phyloP scores from a whole-genome alignment of 1,140 invertebrate species.

The Trichonephila inaurata region DNA sequence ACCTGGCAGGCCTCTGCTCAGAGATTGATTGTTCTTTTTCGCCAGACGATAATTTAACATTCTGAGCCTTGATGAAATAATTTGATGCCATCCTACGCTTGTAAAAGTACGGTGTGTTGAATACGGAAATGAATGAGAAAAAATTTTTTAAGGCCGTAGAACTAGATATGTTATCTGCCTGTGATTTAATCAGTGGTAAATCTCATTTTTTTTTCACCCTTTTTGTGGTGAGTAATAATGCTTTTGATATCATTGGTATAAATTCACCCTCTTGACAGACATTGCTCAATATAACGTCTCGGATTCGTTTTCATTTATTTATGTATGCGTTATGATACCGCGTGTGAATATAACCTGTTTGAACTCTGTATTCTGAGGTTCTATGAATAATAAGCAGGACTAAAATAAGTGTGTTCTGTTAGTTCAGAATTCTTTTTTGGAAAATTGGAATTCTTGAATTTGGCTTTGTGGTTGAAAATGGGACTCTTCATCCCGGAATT shows the following conservation, averaged over 20 bases:
- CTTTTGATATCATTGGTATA: neutral
- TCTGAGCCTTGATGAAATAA: neutral
- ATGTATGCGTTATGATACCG: neutral
- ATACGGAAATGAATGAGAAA: constrained; percentile 12
- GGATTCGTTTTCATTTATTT: neutral
- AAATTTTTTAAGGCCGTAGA: neutral
- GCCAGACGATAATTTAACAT: constrained; percentile 25
- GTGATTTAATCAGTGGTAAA: neutral
- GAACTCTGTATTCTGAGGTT: neutral
- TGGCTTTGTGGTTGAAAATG: no score
- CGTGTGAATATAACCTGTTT: neutral
- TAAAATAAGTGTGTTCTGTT: no score
- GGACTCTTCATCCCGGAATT: no score
- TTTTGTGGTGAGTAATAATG: neutral
- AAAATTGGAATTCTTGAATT: no score
- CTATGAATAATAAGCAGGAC: no score
- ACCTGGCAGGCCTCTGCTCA: neutral
- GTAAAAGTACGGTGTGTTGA: neutral
- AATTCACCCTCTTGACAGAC: neutral
- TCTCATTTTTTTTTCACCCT: neutral
- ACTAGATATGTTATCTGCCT: neutral
- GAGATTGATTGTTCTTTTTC: constrained; percentile 18
- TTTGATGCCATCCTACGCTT: neutral
- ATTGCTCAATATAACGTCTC: neutral
- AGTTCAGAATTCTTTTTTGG: no score